Evolutionary conservation across 2,797 vertebrate species (phyloP).

Genomic region (Catamblyrhynchus diadema): DNA sequence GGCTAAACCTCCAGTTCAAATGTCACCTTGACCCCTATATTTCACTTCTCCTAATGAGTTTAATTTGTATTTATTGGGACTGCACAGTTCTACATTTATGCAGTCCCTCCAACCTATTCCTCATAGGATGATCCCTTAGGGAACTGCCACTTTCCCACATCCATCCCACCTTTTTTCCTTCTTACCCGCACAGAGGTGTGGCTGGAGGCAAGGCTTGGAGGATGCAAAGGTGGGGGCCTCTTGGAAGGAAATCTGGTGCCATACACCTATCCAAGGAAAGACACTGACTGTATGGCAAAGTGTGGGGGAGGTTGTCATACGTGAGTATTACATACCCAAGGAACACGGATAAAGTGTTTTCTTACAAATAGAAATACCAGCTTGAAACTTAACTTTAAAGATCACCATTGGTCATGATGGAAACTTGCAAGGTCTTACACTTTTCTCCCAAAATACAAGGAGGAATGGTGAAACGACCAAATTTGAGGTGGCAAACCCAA

Average conservation of each 20-base stretch:
- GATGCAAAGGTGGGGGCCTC: neutral
- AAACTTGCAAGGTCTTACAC: neutral
- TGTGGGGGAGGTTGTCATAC: neutral
- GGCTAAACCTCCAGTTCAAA: slow-evolving; percentile 51
- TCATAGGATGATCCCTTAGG: neutral
- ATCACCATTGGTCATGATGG: neutral
- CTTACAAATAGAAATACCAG: neutral
- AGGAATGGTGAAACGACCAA: neutral
- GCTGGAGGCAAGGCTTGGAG: neutral
- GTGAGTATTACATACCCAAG: neutral
- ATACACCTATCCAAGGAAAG: neutral
- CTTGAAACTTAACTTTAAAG: neutral
- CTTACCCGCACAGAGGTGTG: neutral
- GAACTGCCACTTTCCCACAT: neutral
- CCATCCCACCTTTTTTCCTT: neutral
- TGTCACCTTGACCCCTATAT: slow-evolving; percentile 64
- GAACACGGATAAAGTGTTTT: neutral
- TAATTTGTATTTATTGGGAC: slow-evolving; percentile 61
- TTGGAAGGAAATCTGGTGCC: neutral
- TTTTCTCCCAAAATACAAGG: neutral
- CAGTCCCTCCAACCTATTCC: neutral
- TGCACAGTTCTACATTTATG: neutral
- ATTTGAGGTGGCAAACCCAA: neutral
- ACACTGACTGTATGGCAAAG: neutral
- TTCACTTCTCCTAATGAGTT: slow-evolving; percentile 54